Base-by-base conservation (phyloP, 2,888 invertebrate species). In the Trichogramma evanescens region DNA sequence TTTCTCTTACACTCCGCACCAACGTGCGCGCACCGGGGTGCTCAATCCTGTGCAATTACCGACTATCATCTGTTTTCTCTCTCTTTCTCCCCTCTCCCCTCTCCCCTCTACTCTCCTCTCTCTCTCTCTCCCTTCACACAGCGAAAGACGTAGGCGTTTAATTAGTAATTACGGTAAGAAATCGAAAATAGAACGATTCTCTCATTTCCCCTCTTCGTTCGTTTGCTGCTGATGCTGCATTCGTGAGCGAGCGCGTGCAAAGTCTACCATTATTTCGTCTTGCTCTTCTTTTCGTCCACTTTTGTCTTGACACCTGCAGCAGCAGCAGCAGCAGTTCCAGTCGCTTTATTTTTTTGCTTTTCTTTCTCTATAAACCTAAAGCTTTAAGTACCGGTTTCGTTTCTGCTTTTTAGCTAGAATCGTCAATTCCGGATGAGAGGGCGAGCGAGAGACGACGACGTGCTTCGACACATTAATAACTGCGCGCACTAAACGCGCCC, bases 91-190 rank as follows among this genome's bases (percentile, higher is more conserved):
- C 66, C 65, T 13, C 13, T 13, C 26, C 3, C 26, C 26, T 26
- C 26, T 26, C 26, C 2, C 26, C 26, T 26, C 26, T 26, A n/a
- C 26, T 26, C 26, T 26, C 26, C 26, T 26, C 26, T 26, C 26
- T 26, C 26, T 26, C 26, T 26, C 26, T 26, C 26, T 26, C 26
- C 2, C 26, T 26, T 26, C 26, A 26, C 26, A 26, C 26, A 26
- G 26, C 66, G 65, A 62, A 65, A 69, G 67, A 68, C 66, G 66
- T 67, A 65, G 63, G 63, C 65, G 63, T 67, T 67, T 70, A 70
- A 70, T 69, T 68, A 69, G 66, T 69, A 67, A 71, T 70, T 68
- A 68, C 67, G 66, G 26, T 26, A 67, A 66, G 67, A 67, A 68
- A 69, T 68, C 66, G 66, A 66, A 69, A 68, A 69, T 68, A 68